Base-by-base conservation (phyloP, 2,888 invertebrate genomes). In the Cryptophagus acutangulus region DNA sequence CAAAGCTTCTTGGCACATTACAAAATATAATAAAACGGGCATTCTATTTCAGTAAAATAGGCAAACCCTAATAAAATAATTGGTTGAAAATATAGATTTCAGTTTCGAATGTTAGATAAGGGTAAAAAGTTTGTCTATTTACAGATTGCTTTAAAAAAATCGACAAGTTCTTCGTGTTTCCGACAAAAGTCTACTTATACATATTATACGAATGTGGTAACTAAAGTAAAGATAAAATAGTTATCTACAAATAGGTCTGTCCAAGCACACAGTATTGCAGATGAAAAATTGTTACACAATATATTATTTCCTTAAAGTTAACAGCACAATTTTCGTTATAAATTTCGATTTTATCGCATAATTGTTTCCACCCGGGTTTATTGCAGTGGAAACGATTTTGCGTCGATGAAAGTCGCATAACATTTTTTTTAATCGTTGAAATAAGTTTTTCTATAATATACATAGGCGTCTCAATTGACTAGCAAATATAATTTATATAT, bases 381-480 rank as follows among this genome's bases (percentile, higher is more conserved):
- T n/a, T n/a, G n/a, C n/a, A n/a, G n/a, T n/a, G n/a, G n/a, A n/a
- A n/a, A n/a, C n/a, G n/a, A n/a, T n/a, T n/a, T n/a, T n/a, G n/a
- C n/a, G n/a, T n/a, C n/a, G n/a, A n/a, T n/a, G n/a, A n/a, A n/a
- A n/a, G n/a, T 29, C n/a, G 29, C 13, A 17, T 34, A n/a, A 34
- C 16, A 34, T 6, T 14, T 16, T 34, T 17, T 17, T 16, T 34
- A 33, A 34, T 15, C 34, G 18, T 34, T 34, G 16, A 34, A 17
- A 14, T 9, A 34, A 34, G n/a, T 26, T n/a, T n/a, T n/a, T n/a
- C n/a, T 20, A 20, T 39, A 51, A 49, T 49, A 55, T 54, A 55
- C 52, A 54, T 55, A 63, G 55, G 61, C 57, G 61, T 58, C 59
- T 61, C 58, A 66, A 66, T 66, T 66, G 66, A 66, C 66, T 65